phyloP scores from a whole-genome alignment of 2,888 invertebrate species.

The Spilarctia lutea region DNA sequence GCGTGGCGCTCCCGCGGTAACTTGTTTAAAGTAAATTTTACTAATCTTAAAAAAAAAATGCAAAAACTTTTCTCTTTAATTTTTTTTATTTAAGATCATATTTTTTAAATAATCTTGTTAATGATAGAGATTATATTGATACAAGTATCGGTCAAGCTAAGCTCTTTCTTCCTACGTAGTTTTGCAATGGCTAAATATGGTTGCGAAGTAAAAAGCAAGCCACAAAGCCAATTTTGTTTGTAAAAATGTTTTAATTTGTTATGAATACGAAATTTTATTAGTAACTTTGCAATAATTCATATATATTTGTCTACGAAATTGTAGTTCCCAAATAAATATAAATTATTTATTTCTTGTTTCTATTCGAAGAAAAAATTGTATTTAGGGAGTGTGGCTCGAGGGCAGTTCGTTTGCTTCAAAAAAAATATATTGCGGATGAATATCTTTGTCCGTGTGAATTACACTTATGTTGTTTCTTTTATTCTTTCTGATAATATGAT shows the following conservation, averaged over 20 bases:
- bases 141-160: too few species aligned
- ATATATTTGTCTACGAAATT: slow-evolving; percentile 49
- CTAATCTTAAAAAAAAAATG: neutral
- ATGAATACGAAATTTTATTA: slow-evolving; percentile 43
- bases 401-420: slow-evolving; percentile 38
- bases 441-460: slow-evolving; percentile 35
- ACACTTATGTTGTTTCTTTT: slow-evolving; percentile 32
- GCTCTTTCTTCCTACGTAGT: too few species aligned
- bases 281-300: slow-evolving; percentile 43
- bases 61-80: too few species aligned
- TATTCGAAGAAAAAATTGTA: slow-evolving; percentile 44
- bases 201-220: neutral
- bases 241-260: neutral
- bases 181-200: neutral
- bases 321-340: slow-evolving; percentile 52
- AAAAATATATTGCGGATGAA: slow-evolving; percentile 36
- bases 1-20: too few species aligned
- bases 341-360: slow-evolving; percentile 51
- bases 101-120: too few species aligned
- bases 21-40: neutral
- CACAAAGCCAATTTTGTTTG: neutral
- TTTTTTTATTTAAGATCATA: too few species aligned
- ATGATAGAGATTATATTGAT: too few species aligned
- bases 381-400: slow-evolving; percentile 33
- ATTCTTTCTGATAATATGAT: slow-evolving; percentile 25